These are phyloP conservation scores for Venustoraphidia nigricollis DNA, from an alignment of 2,888 invertebrate genomes.

Conservation along the genomic window DNA sequence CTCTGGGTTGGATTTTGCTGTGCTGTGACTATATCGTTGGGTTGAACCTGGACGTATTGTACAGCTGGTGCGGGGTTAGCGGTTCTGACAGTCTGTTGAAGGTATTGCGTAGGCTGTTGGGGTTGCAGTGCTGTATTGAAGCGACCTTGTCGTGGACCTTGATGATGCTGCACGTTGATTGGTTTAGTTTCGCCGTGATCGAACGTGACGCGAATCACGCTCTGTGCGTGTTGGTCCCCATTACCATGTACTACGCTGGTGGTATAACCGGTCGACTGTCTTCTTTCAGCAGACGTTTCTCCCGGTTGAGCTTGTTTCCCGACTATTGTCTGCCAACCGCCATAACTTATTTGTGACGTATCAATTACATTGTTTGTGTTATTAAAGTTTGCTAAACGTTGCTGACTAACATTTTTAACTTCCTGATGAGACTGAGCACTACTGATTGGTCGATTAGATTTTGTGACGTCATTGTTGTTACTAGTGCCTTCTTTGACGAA, in stretches of 20 bases:
- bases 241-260: slow-evolving; percentile 16
- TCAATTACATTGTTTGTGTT: no score
- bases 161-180: neutral
- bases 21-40: slow-evolving; percentile 2
- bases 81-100: neutral
- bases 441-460: no score
- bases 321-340: neutral
- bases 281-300: slow-evolving; percentile 6
- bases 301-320: neutral
- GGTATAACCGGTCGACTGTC: slow-evolving; percentile 13
- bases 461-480: no score
- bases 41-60: neutral
- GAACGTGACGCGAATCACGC: slow-evolving; percentile 16
- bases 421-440: no score
- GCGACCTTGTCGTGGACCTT: neutral
- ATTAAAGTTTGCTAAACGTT: no score
- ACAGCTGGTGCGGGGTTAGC: neutral
- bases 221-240: slow-evolving; percentile 16
- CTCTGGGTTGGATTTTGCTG: neutral
- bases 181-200: slow-evolving; percentile 4
- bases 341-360: no score
- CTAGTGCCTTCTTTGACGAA: no score
- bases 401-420: no score
- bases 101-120: slow-evolving; percentile 2
- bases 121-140: neutral